These are phyloP conservation scores for Panurus biarmicus DNA, from an alignment of 2,113 vertebrate species.

Conservation along the genomic window DNA sequence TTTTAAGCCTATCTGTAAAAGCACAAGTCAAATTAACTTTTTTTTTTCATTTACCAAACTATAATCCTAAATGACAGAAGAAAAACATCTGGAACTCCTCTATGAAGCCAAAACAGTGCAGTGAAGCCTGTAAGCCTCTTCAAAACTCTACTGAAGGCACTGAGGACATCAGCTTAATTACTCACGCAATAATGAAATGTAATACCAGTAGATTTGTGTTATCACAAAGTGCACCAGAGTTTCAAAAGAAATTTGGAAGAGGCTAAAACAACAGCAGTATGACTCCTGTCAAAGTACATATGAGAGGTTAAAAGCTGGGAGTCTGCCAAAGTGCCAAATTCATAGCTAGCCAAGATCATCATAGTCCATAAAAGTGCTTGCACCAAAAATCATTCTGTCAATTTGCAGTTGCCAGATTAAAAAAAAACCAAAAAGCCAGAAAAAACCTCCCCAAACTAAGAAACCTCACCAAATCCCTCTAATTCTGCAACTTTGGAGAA, in stretches of 20 bases:
- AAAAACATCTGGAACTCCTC: neutral
- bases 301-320: conserved; percentile 3
- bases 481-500: neutral
- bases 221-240: neutral
- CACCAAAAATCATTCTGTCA: neutral
- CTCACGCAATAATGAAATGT: neutral
- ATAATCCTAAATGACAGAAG: neutral
- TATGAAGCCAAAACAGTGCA: neutral
- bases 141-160: neutral
- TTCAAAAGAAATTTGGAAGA: conserved; percentile 10
- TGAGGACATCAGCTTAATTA: neutral
- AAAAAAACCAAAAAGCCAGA: neutral
- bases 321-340: neutral
- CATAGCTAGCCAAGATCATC: neutral
- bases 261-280: neutral
- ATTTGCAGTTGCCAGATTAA: neutral
- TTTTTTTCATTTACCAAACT: neutral
- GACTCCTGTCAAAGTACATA: neutral
- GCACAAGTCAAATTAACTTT: too few relatives aligned
- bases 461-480: neutral
- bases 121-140: neutral
- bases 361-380: neutral
- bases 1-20: too few relatives aligned
- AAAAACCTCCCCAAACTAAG: neutral
- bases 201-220: neutral